Evolutionary conservation across 2,797 vertebrate genomes (phyloP).

Genomic region (Gymnoscopelus microlampas): DNA sequence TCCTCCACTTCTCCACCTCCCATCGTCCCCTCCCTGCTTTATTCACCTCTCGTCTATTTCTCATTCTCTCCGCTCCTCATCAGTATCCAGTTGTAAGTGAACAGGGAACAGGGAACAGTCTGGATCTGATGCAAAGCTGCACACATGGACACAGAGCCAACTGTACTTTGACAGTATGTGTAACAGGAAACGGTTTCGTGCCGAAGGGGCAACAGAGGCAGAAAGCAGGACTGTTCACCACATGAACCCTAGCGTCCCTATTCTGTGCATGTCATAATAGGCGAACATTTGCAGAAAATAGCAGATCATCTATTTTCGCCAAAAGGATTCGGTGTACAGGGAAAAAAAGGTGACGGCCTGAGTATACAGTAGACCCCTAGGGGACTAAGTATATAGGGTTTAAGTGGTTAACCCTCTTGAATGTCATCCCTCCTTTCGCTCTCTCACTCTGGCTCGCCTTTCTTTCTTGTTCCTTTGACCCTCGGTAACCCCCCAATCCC

Average conservation of each 20-base stretch:
- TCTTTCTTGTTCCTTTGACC: no score
- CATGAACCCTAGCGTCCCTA: not conserved
- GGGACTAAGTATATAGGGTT: no score
- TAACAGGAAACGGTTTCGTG: slow-evolving; percentile 65
- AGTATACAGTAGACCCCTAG: no score
- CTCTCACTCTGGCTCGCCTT: no score
- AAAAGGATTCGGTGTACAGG: no score
- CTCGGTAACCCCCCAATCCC: not conserved
- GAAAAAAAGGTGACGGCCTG: not conserved
- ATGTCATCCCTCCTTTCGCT: no score
- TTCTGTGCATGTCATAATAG: no score
- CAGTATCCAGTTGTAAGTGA: slow-evolving; percentile 47
- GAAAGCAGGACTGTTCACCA: not conserved
- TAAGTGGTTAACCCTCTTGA: no score
- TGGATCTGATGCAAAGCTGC: slow-evolving; percentile 53
- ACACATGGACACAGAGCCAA: slow-evolving; percentile 29
- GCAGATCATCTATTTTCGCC: no score
- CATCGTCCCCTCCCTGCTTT: no score
- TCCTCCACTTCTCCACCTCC: no score
- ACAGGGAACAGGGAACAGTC: slow-evolving; percentile 67
- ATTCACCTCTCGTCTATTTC: slow-evolving; percentile 1
- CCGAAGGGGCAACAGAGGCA: slow-evolving; percentile 28
- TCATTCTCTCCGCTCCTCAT: slow-evolving; percentile 15
- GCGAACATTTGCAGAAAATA: no score
- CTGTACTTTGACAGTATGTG: slow-evolving; percentile 52